phyloP scores from a whole-genome alignment of 2,797 vertebrate species.

The Acrossocheilus wenchowensis region DNA sequence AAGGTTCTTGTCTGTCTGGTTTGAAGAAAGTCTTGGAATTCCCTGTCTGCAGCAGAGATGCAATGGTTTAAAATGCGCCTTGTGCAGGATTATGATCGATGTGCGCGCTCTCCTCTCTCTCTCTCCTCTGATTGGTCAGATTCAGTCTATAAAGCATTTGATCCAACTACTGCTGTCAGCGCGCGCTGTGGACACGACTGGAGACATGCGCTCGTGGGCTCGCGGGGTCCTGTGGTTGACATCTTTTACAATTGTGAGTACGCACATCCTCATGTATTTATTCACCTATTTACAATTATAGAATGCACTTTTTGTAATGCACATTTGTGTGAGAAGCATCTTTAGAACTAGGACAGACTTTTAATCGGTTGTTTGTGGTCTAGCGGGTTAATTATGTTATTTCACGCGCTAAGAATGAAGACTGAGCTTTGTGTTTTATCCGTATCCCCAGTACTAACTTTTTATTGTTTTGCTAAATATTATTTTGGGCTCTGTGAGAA shows the following conservation, averaged over 20 bases:
- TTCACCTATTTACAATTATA: neutral
- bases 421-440: neutral
- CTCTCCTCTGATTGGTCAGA: neutral
- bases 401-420: neutral
- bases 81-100: neutral
- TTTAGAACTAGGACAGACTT: neutral
- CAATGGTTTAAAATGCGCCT: neutral
- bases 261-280: neutral
- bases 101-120: neutral
- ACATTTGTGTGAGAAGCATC: neutral
- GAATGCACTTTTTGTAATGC: neutral
- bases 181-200: constrained; percentile 15
- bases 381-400: neutral
- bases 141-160: constrained; percentile 16
- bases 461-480: neutral
- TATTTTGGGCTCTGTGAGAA: neutral
- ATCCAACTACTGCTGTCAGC: neutral
- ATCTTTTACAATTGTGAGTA: constrained; percentile 51
- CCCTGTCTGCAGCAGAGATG: neutral
- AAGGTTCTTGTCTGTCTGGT: neutral
- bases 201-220: constrained; percentile 33
- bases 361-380: neutral
- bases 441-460: neutral
- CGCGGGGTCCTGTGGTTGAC: constrained; percentile 34
- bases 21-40: neutral